Conservation (phyloP, 2,888 invertebrate species). For the Stenodera caucasica region DNA sequence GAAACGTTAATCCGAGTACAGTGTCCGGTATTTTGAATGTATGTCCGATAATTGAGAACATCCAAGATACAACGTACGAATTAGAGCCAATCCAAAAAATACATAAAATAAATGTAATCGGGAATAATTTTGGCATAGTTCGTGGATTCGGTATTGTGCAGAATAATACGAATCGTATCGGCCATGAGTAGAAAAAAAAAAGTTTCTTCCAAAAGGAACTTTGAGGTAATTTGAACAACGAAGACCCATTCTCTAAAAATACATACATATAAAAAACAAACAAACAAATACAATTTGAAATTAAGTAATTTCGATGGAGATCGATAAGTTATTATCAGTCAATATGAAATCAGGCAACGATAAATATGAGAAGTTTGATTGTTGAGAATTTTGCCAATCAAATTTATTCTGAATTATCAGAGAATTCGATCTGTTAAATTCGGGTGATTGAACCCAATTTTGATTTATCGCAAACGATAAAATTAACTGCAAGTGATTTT, state of each 20-base stretch:
- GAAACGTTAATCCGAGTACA: constrained; percentile 88
- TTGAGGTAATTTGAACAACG: constrained; percentile 38
- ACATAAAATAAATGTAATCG: constrained; percentile 82
- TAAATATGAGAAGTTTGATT: no score
- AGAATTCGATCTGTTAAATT: no score
- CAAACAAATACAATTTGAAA: no score
- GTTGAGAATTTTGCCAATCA: no score
- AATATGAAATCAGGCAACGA: no score
- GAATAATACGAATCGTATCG: constrained; percentile 67
- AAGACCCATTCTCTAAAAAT: constrained; percentile 27
- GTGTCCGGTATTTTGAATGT: constrained; percentile 82
- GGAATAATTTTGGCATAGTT: constrained; percentile 65
- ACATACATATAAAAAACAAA: no score
- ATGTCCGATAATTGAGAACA: constrained; percentile 81
- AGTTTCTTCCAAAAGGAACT: constrained; percentile 49
- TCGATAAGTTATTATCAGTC: no score
- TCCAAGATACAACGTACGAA: constrained; percentile 90
- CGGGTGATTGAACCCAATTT: no score
- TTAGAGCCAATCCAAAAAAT: constrained; percentile 82
- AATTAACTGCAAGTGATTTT: no score
- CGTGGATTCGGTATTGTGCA: constrained; percentile 73
- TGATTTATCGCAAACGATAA: no score
- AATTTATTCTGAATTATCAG: no score
- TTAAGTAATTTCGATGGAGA: no score
- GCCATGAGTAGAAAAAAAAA: constrained; percentile 75